Evolutionary conservation across 2,113 vertebrate genomes (phyloP).

Genomic region (Calidris pygmaea): DNA sequence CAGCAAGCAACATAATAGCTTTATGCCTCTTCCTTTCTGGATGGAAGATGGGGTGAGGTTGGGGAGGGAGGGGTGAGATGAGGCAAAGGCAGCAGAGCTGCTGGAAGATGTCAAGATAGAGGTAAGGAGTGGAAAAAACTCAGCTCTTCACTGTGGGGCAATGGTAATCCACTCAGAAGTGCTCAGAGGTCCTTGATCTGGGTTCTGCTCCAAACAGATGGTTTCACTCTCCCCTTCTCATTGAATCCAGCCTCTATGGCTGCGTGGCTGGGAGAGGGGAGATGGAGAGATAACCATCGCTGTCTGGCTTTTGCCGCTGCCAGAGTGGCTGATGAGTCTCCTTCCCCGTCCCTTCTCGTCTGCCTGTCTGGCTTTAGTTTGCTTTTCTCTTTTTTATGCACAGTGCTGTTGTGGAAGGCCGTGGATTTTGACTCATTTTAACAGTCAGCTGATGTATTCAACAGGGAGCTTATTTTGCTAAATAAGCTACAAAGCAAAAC

Average conservation of each 20-base stretch:
- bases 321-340: not conserved
- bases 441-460: slow-evolving; percentile 37
- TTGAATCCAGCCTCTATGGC: not conserved
- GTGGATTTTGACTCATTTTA: slow-evolving; percentile 36
- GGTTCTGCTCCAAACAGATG: not conserved
- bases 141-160: not conserved
- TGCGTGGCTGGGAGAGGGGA: not conserved
- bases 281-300: not conserved
- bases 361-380: not conserved
- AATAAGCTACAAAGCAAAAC: slow-evolving; percentile 55
- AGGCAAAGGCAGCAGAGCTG: not conserved
- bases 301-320: not conserved
- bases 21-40: not conserved
- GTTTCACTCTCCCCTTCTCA: not conserved
- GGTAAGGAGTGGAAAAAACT: not conserved
- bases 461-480: slow-evolving; percentile 35
- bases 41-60: not conserved
- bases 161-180: not conserved
- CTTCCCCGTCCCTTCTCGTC: not conserved
- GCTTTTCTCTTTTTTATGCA: not conserved
- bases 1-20: not conserved
- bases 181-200: not conserved
- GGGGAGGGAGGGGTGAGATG: not conserved
- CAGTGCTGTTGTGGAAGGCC: not conserved
- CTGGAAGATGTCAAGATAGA: not conserved